Conservation (phyloP, 2,113 vertebrate genomes). For the Tupaia tana region DNA sequence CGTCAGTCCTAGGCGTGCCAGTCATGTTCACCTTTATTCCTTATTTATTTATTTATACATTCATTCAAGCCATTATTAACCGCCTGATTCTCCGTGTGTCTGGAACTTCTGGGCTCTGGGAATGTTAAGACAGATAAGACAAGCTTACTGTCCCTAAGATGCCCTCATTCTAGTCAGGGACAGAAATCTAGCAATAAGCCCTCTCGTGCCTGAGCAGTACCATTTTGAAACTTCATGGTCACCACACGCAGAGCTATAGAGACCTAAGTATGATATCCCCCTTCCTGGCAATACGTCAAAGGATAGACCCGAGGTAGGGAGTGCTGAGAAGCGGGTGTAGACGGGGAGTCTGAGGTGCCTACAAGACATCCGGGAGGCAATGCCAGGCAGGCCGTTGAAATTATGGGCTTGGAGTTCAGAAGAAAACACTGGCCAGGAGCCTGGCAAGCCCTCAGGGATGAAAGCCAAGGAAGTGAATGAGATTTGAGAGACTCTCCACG, state of each 20-base stretch:
- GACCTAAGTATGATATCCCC: neutral
- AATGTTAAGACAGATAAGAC: neutral
- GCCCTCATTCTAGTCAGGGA: neutral
- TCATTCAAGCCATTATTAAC: neutral
- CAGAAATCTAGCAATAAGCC: too few species aligned
- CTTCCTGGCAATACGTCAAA: neutral
- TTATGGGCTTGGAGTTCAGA: neutral
- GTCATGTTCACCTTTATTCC: too few species aligned
- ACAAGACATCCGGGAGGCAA: neutral
- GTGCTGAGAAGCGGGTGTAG: neutral
- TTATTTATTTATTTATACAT: neutral
- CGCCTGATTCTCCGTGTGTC: neutral
- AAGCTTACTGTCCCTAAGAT: neutral
- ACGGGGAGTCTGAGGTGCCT: neutral
- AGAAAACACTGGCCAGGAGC: neutral
- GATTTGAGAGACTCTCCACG: rapidly evolving
- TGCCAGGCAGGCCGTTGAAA: neutral
- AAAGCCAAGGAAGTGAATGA: neutral
- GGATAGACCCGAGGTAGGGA: neutral
- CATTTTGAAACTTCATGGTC: neutral
- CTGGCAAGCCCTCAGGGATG: neutral
- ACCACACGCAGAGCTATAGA: neutral
- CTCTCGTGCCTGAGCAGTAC: neutral
- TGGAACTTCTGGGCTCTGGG: neutral
- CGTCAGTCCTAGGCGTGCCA: too few species aligned